These are phyloP conservation scores for Bellardia bayeri DNA, from an alignment of 2,888 invertebrate genomes.

Conservation along the genomic window DNA sequence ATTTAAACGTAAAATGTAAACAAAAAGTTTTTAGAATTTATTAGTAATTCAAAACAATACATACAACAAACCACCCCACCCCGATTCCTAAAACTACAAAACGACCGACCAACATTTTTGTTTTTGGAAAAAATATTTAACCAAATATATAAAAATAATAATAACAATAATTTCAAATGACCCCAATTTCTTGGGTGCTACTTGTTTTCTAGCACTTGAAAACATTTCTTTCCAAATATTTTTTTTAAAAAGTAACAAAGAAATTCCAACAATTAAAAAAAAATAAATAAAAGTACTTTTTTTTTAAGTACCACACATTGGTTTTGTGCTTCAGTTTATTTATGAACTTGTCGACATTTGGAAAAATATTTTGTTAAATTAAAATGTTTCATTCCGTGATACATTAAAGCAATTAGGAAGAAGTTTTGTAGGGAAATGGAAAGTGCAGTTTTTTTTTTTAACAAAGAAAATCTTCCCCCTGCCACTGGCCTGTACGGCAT, in stretches of 20 bases:
- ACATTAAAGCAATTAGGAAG: constrained; percentile 14
- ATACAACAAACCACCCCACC: background rate
- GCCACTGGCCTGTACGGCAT: too few species aligned
- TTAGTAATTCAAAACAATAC: constrained; percentile 6
- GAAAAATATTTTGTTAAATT: constrained; percentile 33
- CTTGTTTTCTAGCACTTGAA: constrained; percentile 16
- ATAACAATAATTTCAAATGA: constrained; percentile 36
- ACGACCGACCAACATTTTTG: constrained; percentile 9
- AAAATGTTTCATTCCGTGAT: constrained; percentile 25
- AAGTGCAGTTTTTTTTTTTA: constrained; percentile 37
- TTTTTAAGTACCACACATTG: constrained; percentile 15
- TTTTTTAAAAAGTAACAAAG: constrained; percentile 9
- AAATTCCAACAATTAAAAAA: background rate
- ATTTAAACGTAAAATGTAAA: constrained; percentile 10
- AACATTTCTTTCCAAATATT: background rate
- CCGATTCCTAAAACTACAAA: background rate
- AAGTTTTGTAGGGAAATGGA: background rate
- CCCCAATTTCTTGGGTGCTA: constrained; percentile 17
- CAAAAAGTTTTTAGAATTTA: constrained; percentile 3
- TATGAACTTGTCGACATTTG: constrained; percentile 60
- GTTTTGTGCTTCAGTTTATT: constrained; percentile 12
- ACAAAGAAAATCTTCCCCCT: background rate
- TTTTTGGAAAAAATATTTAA: constrained; percentile 3
- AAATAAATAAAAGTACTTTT: background rate
- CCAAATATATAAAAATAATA: constrained; percentile 4